Evolutionary conservation across 2,113 vertebrate species (phyloP).

Genomic region (Pseudorhombus dupliciocellatus): DNA sequence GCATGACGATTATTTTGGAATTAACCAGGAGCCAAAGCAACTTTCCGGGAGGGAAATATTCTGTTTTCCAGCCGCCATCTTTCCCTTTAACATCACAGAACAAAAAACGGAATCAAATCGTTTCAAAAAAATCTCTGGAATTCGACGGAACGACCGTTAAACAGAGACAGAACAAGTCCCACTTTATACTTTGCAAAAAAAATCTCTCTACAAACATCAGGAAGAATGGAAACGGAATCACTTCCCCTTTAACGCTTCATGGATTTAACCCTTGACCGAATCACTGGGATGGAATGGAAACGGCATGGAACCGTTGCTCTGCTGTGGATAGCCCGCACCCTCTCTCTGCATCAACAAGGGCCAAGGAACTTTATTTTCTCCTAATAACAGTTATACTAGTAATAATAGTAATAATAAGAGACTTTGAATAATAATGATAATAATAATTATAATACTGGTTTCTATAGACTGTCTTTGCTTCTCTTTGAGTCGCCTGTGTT

Average conservation of each 20-base stretch:
- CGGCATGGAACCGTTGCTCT: conserved; percentile 19
- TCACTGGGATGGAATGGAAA: conserved; percentile 26
- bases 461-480: conserved; percentile 74
- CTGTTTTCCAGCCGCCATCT: not conserved
- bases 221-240: conserved; percentile 22
- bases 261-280: conserved; percentile 31
- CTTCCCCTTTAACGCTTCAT: conserved; percentile 20
- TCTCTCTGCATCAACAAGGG: conserved; percentile 66
- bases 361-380: conserved; percentile 74
- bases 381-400: conserved; percentile 71
- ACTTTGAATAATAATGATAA: conserved; percentile 51
- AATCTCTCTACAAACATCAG: not conserved
- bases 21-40: conserved; percentile 41
- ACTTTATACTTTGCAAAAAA: not conserved
- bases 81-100: conserved; percentile 43
- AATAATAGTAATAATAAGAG: conserved; percentile 76
- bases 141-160: not conserved
- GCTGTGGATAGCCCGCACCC: not conserved
- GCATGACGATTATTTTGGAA: conserved; percentile 15
- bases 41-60: conserved; percentile 3
- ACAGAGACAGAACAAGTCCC: conserved; percentile 9
- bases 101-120: conserved; percentile 8
- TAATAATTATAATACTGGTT: conserved; percentile 58
- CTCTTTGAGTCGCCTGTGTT: conserved; percentile 69
- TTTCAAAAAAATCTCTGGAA: not conserved